phyloP scores from a whole-genome alignment of 2,888 invertebrate genomes.

The Tricholauxania praeusta region DNA sequence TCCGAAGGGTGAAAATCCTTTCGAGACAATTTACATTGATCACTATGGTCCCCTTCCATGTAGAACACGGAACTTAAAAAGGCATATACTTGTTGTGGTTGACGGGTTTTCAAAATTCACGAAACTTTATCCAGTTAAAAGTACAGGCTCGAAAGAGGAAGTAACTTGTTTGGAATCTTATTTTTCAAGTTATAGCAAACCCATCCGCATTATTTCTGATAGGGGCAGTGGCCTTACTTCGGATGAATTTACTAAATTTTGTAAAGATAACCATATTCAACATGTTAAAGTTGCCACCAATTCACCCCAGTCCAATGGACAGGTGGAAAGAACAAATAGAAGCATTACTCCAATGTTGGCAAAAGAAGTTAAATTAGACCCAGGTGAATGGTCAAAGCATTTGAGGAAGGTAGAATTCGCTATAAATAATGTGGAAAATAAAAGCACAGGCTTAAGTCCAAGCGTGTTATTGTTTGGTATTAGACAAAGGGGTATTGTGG shows the following conservation, averaged over 20 bases:
- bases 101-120: constrained; percentile 36
- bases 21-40: constrained; percentile 26
- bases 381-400: constrained; percentile 11
- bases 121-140: not conserved
- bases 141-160: constrained; percentile 21
- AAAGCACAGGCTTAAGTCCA: constrained; percentile 13
- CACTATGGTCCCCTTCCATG: constrained; percentile 30
- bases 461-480: constrained; percentile 31
- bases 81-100: constrained; percentile 30
- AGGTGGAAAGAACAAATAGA: constrained; percentile 30
- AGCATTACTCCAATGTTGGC: not conserved
- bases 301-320: constrained; percentile 37
- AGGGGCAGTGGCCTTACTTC: not conserved
- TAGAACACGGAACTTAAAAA: constrained; percentile 21
- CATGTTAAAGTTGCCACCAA: constrained; percentile 33
- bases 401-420: constrained; percentile 1
- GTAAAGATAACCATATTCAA: constrained; percentile 2
- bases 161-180: constrained; percentile 28
- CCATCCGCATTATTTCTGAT: constrained; percentile 2
- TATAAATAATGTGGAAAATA: not conserved
- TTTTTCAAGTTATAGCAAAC: constrained; percentile 13
- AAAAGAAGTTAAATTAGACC: not conserved
- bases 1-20: constrained; percentile 11
- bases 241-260: constrained; percentile 10
- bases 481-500: constrained; percentile 32